Conservation (phyloP, 2,113 vertebrate species). For the Proterorhinus semilunaris region DNA sequence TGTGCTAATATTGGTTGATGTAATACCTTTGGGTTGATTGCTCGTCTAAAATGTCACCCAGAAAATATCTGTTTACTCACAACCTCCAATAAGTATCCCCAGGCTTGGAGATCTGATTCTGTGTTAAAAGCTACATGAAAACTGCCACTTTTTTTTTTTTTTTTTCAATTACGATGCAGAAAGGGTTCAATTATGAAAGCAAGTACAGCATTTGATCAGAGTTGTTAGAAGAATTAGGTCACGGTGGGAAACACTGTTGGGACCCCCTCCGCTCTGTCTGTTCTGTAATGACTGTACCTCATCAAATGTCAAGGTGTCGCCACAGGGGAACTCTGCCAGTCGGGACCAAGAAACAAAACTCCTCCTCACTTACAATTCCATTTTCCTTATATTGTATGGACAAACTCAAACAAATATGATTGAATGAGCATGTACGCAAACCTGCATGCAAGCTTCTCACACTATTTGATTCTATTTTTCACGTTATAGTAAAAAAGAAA, state of each 20-base stretch:
- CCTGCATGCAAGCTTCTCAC: no score
- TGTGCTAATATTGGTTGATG: no score
- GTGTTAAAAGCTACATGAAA: slow-evolving; percentile 6
- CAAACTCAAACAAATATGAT: no score
- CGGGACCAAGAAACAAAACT: neutral
- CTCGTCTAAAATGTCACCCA: neutral
- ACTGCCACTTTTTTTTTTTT: neutral
- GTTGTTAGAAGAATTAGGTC: neutral
- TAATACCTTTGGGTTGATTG: neutral
- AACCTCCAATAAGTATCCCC: neutral
- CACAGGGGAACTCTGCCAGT: neutral
- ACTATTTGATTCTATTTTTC: no score
- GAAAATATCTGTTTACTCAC: neutral
- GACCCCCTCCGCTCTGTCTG: neutral
- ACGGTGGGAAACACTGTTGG: neutral
- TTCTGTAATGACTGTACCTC: slow-evolving; percentile 7
- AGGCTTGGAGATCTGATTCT: neutral
- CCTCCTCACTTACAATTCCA: no score
- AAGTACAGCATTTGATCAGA: neutral
- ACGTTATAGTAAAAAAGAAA: no score
- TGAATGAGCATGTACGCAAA: no score
- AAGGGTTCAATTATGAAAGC: neutral
- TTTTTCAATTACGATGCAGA: slow-evolving; percentile 2
- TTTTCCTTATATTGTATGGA: no score
- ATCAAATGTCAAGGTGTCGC: neutral